Conservation (phyloP, 2,113 vertebrate genomes). For the Lampris incognitus region DNA sequence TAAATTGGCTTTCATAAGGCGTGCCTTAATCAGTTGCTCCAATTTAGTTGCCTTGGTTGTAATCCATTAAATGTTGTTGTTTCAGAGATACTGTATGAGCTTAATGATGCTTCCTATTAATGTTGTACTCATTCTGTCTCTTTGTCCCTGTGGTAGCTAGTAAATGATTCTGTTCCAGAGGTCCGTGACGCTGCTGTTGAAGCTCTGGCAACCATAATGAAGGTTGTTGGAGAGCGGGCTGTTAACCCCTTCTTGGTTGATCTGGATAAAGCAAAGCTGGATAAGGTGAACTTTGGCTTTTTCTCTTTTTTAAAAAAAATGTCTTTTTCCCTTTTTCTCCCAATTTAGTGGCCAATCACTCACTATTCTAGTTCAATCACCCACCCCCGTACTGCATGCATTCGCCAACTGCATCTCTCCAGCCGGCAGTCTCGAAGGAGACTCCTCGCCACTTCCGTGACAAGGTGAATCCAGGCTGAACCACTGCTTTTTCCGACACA, state of each 20-base stretch:
- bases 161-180: constrained; percentile 91
- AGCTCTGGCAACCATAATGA: constrained; percentile 89
- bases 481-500: no score
- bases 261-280: constrained; percentile 91
- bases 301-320: no score
- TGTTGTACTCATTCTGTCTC: neutral
- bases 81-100: neutral
- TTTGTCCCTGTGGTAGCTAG: constrained; percentile 79
- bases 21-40: neutral
- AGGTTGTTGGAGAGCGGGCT: constrained; percentile 90
- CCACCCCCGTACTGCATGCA: no score
- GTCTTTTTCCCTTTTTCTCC: no score
- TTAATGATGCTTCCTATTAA: no score
- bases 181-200: constrained; percentile 93
- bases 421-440: no score
- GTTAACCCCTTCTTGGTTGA: constrained; percentile 90
- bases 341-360: no score
- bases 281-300: constrained; percentile 78
- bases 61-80: neutral
- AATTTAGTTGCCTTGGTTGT: neutral
- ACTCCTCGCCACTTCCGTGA: no score
- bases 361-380: no score
- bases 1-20: no score
- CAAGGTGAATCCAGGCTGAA: no score
- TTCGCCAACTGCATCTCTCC: no score